These are phyloP conservation scores for Pholis gunnellus DNA, from an alignment of 2,113 vertebrate species.

Conservation along the genomic window DNA sequence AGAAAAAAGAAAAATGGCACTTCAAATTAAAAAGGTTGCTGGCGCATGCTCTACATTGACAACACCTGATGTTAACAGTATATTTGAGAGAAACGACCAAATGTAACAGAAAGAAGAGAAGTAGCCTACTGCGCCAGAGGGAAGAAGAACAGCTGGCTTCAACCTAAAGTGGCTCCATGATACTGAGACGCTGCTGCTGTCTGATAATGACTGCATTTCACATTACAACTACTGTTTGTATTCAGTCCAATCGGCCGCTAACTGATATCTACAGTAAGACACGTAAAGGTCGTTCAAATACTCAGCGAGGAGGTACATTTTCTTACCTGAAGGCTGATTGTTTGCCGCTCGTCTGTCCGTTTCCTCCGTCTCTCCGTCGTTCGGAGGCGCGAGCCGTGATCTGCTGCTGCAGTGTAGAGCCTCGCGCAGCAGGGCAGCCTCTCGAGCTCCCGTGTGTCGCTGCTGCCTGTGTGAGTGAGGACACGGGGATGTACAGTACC, in stretches of 20 bases:
- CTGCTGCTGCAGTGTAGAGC: slow-evolving; percentile 40
- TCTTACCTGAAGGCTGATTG: not conserved
- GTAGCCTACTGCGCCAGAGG: not conserved
- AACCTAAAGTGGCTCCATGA: not conserved
- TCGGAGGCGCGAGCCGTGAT: slow-evolving; percentile 23
- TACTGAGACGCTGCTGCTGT: not conserved
- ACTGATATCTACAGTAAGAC: not conserved
- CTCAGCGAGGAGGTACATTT: not conserved
- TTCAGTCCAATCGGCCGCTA: not conserved
- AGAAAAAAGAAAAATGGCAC: not conserved
- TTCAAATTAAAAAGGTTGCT: not conserved
- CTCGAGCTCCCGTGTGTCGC: not conserved
- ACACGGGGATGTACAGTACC: slow-evolving; percentile 7
- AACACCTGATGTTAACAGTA: not conserved
- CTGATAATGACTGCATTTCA: too few relatives aligned
- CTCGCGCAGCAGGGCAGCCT: slow-evolving; percentile 44
- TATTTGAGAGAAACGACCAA: not conserved
- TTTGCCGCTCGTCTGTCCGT: not conserved
- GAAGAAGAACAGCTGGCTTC: not conserved
- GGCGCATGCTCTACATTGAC: too few relatives aligned
- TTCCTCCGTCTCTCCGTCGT: too few relatives aligned
- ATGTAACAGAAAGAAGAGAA: not conserved
- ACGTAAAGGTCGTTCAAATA: not conserved
- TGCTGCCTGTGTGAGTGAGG: not conserved
- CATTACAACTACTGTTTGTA: not conserved